Percentiles rank a stretch among this genome's conserved stretches.
These are phyloP conservation scores for Tipula unca DNA, from an alignment of 2,888 invertebrate genomes.

Conservation along the genomic window DNA sequence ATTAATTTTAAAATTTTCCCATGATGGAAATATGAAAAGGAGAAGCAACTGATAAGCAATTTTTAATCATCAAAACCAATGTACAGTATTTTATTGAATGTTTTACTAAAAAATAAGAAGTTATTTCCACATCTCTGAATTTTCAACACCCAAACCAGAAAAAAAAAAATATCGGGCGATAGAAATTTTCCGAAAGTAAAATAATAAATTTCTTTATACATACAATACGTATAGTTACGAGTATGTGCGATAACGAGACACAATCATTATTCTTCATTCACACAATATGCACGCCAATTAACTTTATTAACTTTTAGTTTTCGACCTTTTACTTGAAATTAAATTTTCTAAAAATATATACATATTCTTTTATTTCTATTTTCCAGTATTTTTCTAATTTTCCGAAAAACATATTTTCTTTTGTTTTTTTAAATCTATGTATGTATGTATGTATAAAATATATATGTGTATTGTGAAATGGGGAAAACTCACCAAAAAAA, in stretches of 20 bases:
- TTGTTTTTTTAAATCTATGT: neutral
- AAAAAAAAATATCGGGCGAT: neutral
- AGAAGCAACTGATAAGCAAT: neutral
- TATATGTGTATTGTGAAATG: neutral
- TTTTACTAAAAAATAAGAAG: neutral
- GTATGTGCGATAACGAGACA: neutral
- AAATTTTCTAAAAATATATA: neutral
- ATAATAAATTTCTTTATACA: neutral
- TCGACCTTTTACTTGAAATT: neutral
- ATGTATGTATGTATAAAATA: neutral
- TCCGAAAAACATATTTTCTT: neutral
- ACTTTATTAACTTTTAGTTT: neutral
- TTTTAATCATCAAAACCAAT: neutral
- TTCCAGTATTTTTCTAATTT: neutral
- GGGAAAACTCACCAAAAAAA: neutral
- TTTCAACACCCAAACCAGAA: neutral
- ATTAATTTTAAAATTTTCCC: too few relatives aligned
- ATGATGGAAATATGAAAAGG: neutral
- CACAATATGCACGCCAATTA: neutral
- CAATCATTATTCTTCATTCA: neutral
- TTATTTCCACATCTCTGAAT: neutral
- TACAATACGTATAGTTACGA: neutral
- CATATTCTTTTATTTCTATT: neutral
- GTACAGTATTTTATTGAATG: neutral
- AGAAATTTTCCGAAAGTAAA: neutral